A percentile compares a stretch with the other conserved stretches of the same genome.
Conservation (phyloP, 2,888 invertebrate genomes). For the Muscina levida region DNA sequence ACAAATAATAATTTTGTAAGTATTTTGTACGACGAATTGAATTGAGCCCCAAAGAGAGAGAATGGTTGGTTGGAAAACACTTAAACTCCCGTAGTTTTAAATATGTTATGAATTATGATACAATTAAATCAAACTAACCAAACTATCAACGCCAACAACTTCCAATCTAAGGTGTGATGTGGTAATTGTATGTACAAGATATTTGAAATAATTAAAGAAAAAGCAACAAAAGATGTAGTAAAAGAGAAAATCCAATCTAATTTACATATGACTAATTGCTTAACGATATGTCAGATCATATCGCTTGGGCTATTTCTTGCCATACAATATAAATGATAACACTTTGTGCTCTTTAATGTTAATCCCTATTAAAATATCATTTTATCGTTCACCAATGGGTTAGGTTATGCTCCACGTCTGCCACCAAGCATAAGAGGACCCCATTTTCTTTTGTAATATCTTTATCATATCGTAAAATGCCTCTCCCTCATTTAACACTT, state of each 20-base stretch:
- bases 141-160: not conserved
- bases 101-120: constrained; percentile 23
- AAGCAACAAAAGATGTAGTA: not conserved
- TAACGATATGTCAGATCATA: constrained; percentile 54
- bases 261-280: constrained; percentile 58
- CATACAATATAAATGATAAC: constrained; percentile 6
- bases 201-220: constrained; percentile 25
- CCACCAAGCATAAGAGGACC: not conserved
- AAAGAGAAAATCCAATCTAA: not conserved
- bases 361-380: constrained; percentile 28
- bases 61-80: not conserved
- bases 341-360: not conserved
- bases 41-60: not conserved
- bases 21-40: not conserved
- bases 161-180: not conserved
- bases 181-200: constrained; percentile 18
- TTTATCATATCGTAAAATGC: constrained; percentile 35
- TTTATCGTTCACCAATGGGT: not conserved
- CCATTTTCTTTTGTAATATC: constrained; percentile 31
- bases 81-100: constrained; percentile 29
- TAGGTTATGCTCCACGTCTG: not conserved
- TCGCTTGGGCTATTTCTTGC: not conserved
- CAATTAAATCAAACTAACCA: constrained; percentile 9
- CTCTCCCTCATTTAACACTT: constrained; percentile 60
- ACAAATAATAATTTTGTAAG: constrained; percentile 35